Percentiles rank a stretch among this genome's conserved stretches.
phyloP scores from a whole-genome alignment of 2,797 vertebrate genomes.

The Pelobates cultripes region DNA sequence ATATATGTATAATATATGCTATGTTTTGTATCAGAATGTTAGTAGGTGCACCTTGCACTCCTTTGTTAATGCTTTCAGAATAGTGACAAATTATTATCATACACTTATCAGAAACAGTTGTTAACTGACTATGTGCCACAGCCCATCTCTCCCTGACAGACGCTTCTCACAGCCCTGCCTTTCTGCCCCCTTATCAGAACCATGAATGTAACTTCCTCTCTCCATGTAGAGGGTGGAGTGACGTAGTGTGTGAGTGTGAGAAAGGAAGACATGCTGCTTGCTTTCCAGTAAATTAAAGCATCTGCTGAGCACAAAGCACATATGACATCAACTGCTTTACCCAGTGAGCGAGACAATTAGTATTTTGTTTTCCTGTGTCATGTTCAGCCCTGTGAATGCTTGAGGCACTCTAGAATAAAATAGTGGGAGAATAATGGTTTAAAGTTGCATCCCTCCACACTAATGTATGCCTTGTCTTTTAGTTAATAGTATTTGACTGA shows the following conservation, averaged over 20 bases:
- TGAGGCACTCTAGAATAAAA: not conserved
- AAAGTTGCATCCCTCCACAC: not conserved
- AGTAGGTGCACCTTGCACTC: too few species aligned
- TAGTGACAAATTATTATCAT: too few species aligned
- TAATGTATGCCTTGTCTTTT: too few species aligned
- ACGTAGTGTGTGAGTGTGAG: constrained; percentile 33
- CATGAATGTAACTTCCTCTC: constrained; percentile 8
- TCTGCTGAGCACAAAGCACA: constrained; percentile 9
- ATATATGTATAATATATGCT: too few species aligned
- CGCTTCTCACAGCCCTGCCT: constrained; percentile 1
- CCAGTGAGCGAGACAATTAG: constrained; percentile 12
- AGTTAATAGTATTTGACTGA: too few species aligned
- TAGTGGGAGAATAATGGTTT: not conserved
- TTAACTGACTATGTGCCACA: not conserved
- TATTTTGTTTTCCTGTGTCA: constrained; percentile 20
- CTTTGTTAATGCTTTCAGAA: too few species aligned
- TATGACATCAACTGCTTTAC: constrained; percentile 19
- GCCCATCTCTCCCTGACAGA: not conserved
- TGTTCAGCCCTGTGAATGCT: constrained; percentile 12
- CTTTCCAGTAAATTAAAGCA: constrained; percentile 53
- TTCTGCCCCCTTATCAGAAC: not conserved
- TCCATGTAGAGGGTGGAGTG: constrained; percentile 7
- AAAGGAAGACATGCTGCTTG: constrained; percentile 33
- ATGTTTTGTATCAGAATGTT: too few species aligned
- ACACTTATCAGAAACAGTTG: not conserved